Evolutionary conservation across 2,888 invertebrate species (phyloP).

Genomic region (Netelia fuscicornis): DNA sequence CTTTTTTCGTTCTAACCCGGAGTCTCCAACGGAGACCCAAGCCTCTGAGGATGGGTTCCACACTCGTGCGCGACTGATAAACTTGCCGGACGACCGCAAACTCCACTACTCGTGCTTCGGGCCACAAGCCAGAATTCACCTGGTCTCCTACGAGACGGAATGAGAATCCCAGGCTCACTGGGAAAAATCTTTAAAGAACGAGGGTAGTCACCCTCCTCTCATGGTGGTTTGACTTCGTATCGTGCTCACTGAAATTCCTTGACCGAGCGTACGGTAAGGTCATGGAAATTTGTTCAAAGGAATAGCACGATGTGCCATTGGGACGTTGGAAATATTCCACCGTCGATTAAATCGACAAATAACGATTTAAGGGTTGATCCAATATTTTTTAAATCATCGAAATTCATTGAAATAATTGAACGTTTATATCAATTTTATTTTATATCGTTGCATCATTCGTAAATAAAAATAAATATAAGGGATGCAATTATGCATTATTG

Average conservation of each 20-base stretch:
- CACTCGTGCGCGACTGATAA: constrained; percentile 46
- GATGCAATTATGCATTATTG: too few relatives aligned
- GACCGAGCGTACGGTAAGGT: constrained; percentile 22
- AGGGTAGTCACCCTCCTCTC: background rate
- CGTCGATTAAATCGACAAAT: too few relatives aligned
- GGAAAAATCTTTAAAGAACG: constrained; percentile 36
- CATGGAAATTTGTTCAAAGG: constrained; percentile 1
- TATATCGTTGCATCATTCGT: too few relatives aligned
- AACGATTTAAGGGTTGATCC: too few relatives aligned
- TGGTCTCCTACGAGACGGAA: constrained; percentile 26
- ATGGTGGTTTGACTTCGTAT: constrained; percentile 4
- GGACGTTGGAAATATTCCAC: too few relatives aligned
- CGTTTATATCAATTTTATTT: too few relatives aligned
- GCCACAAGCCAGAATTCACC: constrained; percentile 42
- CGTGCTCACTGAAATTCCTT: constrained; percentile 6
- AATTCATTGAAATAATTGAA: too few relatives aligned
- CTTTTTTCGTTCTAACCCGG: constrained; percentile 24
- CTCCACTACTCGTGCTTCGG: constrained; percentile 4
- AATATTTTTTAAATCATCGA: too few relatives aligned
- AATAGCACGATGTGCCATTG: background rate
- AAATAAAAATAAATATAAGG: too few relatives aligned
- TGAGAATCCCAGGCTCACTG: constrained; percentile 27
- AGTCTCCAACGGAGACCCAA: constrained; percentile 33
- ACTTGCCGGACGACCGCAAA: constrained; percentile 43
- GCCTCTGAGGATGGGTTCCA: constrained; percentile 22